Conservation (phyloP, 2,888 invertebrate species). For the Megastigmus dorsalis region DNA sequence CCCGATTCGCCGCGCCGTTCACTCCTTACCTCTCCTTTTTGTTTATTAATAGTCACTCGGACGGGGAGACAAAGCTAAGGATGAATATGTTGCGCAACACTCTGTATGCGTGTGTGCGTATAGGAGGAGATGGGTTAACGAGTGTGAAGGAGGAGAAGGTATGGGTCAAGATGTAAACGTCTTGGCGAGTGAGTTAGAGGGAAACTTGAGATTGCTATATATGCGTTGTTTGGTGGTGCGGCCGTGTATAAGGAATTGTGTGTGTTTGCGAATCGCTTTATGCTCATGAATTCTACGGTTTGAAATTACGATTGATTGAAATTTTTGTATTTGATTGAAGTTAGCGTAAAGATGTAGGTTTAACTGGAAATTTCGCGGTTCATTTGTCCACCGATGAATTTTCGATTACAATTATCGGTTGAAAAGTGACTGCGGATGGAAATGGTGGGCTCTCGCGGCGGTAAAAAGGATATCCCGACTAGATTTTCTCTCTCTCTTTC, state of each 20-base stretch:
- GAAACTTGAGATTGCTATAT: constrained; percentile 37
- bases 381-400: too few relatives aligned
- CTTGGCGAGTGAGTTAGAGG: constrained; percentile 41
- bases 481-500: too few relatives aligned
- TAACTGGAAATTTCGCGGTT: too few relatives aligned
- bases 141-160: constrained; percentile 9
- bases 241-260: background rate
- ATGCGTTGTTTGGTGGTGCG: background rate
- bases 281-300: too few relatives aligned
- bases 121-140: constrained; percentile 24
- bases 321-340: too few relatives aligned
- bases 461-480: too few relatives aligned
- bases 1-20: background rate
- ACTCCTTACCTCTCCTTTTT: background rate
- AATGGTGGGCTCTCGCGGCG: too few relatives aligned
- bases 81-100: constrained; percentile 23
- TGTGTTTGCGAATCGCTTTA: background rate
- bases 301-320: too few relatives aligned
- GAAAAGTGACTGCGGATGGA: too few relatives aligned
- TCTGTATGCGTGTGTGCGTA: background rate
- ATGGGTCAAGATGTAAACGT: constrained; percentile 28
- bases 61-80: too few relatives aligned
- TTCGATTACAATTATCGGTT: too few relatives aligned
- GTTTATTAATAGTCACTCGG: background rate
- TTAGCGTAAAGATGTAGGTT: too few relatives aligned